A percentile compares a stretch with the other conserved stretches of the same genome.
Conservation (phyloP, 2,113 vertebrate species). For the Puntigrus tetrazona region DNA sequence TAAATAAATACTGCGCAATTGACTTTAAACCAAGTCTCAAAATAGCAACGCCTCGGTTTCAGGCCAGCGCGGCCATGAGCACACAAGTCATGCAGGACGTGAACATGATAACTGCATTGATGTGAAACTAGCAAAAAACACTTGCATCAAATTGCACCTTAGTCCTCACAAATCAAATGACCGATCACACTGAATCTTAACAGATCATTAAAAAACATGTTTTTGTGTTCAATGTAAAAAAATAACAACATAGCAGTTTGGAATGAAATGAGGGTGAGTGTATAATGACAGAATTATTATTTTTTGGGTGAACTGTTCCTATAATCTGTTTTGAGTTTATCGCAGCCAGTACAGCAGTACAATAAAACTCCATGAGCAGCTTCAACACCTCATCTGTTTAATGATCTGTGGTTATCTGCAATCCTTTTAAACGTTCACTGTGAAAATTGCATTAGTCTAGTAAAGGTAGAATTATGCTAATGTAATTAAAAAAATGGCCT, state of each 20-base stretch:
- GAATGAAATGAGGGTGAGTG: neutral
- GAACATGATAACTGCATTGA: too few relatives aligned
- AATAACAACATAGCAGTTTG: neutral
- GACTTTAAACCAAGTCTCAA: too few relatives aligned
- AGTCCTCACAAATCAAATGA: neutral
- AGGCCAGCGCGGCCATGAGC: too few relatives aligned
- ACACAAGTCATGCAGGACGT: too few relatives aligned
- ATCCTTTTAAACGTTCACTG: slow-evolving; percentile 23
- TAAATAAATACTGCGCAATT: too few relatives aligned
- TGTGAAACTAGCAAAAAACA: too few relatives aligned
- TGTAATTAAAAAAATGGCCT: slow-evolving; percentile 34
- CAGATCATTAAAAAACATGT: neutral
- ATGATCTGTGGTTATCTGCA: slow-evolving; percentile 23
- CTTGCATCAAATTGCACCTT: too few relatives aligned
- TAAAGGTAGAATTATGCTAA: slow-evolving; percentile 33
- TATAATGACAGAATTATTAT: neutral
- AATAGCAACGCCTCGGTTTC: too few relatives aligned
- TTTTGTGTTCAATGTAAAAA: neutral
- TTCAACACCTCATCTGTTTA: slow-evolving; percentile 16
- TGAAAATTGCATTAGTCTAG: slow-evolving; percentile 32
- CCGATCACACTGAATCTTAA: neutral
- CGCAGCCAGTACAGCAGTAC: neutral
- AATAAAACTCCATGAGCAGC: slow-evolving; percentile 14
- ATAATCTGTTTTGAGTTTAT: slow-evolving; percentile 2
- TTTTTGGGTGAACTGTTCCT: neutral